Evolutionary conservation across 2,888 invertebrate genomes (phyloP).

Genomic region (Idaea biselata): DNA sequence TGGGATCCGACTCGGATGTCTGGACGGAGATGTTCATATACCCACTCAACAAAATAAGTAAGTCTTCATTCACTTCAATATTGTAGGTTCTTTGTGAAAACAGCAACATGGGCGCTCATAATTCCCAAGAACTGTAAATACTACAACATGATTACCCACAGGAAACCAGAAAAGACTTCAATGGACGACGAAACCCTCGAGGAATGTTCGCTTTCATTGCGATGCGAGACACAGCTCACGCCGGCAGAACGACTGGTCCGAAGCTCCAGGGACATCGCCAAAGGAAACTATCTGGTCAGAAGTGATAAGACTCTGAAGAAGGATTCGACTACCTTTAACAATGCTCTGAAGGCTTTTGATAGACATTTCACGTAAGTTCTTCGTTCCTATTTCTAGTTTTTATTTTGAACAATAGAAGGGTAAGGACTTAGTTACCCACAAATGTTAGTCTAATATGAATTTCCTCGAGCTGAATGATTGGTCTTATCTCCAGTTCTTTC

Average conservation of each 20-base stretch:
- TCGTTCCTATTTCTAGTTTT: not conserved
- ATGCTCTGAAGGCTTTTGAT: constrained; percentile 61
- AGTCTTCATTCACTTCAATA: constrained; percentile 8
- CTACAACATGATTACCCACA: constrained; percentile 21
- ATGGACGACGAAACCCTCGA: constrained; percentile 60
- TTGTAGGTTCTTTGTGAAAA: too few species aligned
- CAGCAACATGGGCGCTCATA: not conserved
- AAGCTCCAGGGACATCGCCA: constrained; percentile 55
- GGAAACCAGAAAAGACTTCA: constrained; percentile 60
- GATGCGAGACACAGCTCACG: constrained; percentile 48
- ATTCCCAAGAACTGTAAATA: not conserved
- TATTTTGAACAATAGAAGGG: too few species aligned
- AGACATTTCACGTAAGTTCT: constrained; percentile 59
- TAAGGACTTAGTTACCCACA: too few species aligned
- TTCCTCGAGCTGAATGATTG: too few species aligned
- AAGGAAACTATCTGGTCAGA: constrained; percentile 57
- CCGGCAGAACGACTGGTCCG: constrained; percentile 61
- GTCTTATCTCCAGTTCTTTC: too few species aligned
- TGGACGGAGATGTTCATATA: constrained; percentile 58
- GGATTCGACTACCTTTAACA: constrained; percentile 55
- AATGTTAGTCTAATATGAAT: too few species aligned
- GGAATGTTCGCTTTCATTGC: constrained; percentile 57
- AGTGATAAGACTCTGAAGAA: constrained; percentile 60
- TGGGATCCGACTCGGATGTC: constrained; percentile 66
- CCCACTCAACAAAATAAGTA: constrained; percentile 59